These are phyloP conservation scores for Idaea aversata DNA, from an alignment of 2,888 invertebrate genomes.

Conservation along the genomic window DNA sequence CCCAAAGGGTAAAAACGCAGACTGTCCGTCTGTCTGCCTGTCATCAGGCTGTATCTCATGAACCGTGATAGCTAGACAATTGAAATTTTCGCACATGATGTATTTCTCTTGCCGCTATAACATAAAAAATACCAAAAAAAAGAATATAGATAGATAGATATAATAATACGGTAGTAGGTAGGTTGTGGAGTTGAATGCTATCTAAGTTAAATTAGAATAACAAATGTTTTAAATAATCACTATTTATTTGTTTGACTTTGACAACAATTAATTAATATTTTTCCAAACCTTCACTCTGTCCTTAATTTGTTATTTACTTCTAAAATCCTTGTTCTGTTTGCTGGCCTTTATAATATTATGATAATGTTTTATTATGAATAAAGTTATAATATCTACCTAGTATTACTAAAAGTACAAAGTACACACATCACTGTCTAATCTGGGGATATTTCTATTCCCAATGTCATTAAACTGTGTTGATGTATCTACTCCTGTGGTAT, in stretches of 20 bases:
- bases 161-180: too few relatives aligned
- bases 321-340: neutral
- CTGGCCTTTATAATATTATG: conserved; percentile 1
- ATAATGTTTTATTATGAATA: neutral
- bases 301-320: neutral
- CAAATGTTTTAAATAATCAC: neutral
- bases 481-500: too few relatives aligned
- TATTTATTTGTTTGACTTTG: neutral
- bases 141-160: too few relatives aligned
- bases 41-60: too few relatives aligned
- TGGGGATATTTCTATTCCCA: neutral
- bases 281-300: neutral
- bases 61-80: too few relatives aligned
- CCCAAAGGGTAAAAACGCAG: neutral
- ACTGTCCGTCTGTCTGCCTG: neutral
- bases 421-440: neutral
- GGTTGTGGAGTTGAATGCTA: neutral
- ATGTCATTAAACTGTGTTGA: neutral
- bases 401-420: neutral
- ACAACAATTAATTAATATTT: neutral
- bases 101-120: too few relatives aligned
- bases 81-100: too few relatives aligned
- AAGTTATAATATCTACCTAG: neutral
- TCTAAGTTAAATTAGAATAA: neutral
- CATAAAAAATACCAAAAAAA: too few relatives aligned